Percentiles rank a stretch among this genome's conserved stretches.
phyloP scores from a whole-genome alignment of 2,888 invertebrate genomes.

The Onchidella celtica region DNA sequence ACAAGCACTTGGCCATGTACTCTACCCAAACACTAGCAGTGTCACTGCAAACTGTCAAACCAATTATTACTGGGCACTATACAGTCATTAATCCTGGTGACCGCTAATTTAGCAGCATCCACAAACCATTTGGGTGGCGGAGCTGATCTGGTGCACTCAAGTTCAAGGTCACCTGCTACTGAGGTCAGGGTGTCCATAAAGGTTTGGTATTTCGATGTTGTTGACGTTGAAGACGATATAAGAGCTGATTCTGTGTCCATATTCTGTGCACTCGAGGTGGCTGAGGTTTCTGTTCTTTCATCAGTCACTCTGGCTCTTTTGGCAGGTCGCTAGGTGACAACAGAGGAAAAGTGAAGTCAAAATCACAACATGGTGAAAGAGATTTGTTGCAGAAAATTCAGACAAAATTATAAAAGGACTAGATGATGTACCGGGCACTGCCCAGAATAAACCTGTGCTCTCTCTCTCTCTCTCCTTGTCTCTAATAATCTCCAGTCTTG shows the following conservation, averaged over 20 bases:
- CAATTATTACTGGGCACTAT: not conserved
- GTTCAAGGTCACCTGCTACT: constrained; percentile 25
- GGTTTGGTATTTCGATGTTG: constrained; percentile 4
- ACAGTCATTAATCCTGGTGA: constrained; percentile 22
- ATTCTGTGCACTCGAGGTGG: not conserved
- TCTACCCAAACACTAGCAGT: too few species aligned
- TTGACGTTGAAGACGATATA: not conserved
- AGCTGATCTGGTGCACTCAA: not conserved
- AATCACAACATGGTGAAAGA: too few species aligned
- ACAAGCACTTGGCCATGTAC: too few species aligned
- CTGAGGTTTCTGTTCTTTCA: not conserved
- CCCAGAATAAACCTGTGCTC: too few species aligned
- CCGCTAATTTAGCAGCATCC: not conserved
- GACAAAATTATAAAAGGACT: too few species aligned
- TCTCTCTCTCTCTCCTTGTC: too few species aligned
- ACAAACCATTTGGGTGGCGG: constrained; percentile 12
- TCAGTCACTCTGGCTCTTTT: constrained; percentile 24
- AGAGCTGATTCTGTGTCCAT: not conserved
- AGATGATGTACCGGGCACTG: too few species aligned
- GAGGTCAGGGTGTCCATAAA: constrained; percentile 12
- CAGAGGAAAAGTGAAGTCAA: not conserved
- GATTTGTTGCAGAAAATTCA: too few species aligned
- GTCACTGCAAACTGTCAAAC: constrained; percentile 37
- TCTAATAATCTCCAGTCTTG: too few species aligned
- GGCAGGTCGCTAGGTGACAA: constrained; percentile 17